These are phyloP conservation scores for Pogonophryne albipinna DNA, from an alignment of 2,797 vertebrate genomes.

Conservation along the genomic window DNA sequence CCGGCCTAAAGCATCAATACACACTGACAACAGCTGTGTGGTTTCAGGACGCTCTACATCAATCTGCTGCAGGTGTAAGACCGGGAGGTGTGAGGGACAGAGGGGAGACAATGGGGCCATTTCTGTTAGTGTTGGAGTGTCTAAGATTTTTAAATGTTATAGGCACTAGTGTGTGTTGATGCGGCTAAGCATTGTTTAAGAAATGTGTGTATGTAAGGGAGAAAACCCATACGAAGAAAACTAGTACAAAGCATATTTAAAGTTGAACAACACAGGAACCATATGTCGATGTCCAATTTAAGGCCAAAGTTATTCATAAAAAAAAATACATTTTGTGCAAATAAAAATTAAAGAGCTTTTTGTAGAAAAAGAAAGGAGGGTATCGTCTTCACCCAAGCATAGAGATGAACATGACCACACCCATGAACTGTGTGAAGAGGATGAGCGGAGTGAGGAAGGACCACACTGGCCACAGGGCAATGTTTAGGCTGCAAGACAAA, in stretches of 20 bases:
- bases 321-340: constrained; percentile 2
- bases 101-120: background rate
- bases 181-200: background rate
- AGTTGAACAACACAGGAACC: background rate
- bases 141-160: background rate
- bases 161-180: background rate
- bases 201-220: background rate
- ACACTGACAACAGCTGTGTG: background rate
- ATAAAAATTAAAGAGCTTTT: background rate
- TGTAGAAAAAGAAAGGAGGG: background rate
- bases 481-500: constrained; percentile 88
- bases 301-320: background rate
- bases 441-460: constrained; percentile 94
- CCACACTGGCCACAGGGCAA: constrained; percentile 95
- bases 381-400: constrained; percentile 86
- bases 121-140: background rate
- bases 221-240: background rate
- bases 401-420: constrained; percentile 94
- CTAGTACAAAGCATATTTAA: background rate
- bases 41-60: background rate
- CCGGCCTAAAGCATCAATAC: background rate
- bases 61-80: constrained; percentile 4
- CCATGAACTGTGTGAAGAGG: constrained; percentile 98
- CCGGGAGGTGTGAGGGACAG: background rate
- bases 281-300: background rate